These are phyloP conservation scores for Meiosimyza decipiens DNA, from an alignment of 2,888 invertebrate species.

Conservation along the genomic window DNA sequence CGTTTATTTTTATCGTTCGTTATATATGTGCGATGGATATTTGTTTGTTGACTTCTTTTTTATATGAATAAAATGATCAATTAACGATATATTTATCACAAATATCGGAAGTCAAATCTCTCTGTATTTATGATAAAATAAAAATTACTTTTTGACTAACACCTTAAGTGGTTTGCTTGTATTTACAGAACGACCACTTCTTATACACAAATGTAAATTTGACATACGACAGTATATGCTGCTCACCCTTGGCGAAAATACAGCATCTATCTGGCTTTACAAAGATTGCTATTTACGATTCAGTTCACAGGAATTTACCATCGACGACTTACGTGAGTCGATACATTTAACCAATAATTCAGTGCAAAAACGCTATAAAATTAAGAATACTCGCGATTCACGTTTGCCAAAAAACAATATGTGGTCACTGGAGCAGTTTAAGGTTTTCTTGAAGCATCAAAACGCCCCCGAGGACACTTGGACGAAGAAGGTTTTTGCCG, in stretches of 20 bases:
- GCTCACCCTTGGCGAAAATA: conserved; percentile 75
- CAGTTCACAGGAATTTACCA: conserved; percentile 83
- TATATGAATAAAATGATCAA: too few relatives aligned
- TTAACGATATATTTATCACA: too few relatives aligned
- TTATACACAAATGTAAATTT: conserved; percentile 88
- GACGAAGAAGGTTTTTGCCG: conserved; percentile 82
- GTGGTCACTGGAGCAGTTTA: conserved; percentile 84
- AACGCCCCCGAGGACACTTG: conserved; percentile 69
- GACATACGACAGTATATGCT: conserved; percentile 92
- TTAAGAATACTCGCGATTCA: conserved; percentile 68
- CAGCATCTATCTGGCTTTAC: conserved; percentile 88
- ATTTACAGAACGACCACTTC: conserved; percentile 79
- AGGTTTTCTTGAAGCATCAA: conserved; percentile 71
- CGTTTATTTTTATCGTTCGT: too few relatives aligned
- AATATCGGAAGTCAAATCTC: too few relatives aligned
- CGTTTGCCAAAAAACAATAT: conserved; percentile 82
- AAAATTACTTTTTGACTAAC: too few relatives aligned
- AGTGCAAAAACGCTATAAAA: conserved; percentile 80
- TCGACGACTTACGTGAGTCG: conserved; percentile 83
- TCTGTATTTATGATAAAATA: too few relatives aligned
- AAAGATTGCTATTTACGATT: conserved; percentile 86
- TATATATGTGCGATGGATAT: too few relatives aligned
- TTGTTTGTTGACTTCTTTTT: too few relatives aligned
- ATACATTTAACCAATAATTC: conserved; percentile 91
- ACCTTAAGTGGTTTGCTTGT: background rate